Percentiles rank a stretch among this genome's conserved stretches.
phyloP scores from a whole-genome alignment of 2,888 invertebrate genomes.

The Linnaemya tessellans region DNA sequence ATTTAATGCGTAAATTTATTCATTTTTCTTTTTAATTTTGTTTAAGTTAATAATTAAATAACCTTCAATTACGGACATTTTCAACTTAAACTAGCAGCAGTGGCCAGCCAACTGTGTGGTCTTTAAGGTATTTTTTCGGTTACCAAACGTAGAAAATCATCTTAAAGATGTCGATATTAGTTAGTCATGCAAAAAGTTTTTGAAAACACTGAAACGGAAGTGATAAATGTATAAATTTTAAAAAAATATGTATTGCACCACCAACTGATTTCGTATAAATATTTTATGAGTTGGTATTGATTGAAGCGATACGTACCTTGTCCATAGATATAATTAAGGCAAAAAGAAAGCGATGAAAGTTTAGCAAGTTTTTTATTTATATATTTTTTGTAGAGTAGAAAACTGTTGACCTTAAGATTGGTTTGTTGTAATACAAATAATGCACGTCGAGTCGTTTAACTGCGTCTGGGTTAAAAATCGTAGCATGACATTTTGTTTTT shows the following conservation, averaged over 20 bases:
- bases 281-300: background rate
- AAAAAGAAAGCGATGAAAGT: slow-evolving; percentile 57
- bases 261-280: background rate
- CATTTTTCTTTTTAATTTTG: background rate
- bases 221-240: slow-evolving; percentile 10
- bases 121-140: background rate
- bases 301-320: slow-evolving; percentile 6
- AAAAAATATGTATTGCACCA: slow-evolving; percentile 38
- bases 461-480: background rate
- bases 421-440: background rate
- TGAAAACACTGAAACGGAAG: slow-evolving; percentile 42
- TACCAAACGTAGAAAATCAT: background rate
- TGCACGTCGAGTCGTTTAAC: background rate
- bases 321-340: slow-evolving; percentile 13
- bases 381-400: background rate
- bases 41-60: background rate
- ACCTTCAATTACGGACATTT: background rate
- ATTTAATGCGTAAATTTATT: background rate
- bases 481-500: background rate
- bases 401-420: slow-evolving; percentile 16
- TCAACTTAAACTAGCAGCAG: background rate
- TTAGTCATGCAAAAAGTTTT: background rate
- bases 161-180: background rate
- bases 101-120: background rate
- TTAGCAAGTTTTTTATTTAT: slow-evolving; percentile 15